phyloP scores from a whole-genome alignment of 2,797 vertebrate genomes.

The Lepilemur septentrionalis region DNA sequence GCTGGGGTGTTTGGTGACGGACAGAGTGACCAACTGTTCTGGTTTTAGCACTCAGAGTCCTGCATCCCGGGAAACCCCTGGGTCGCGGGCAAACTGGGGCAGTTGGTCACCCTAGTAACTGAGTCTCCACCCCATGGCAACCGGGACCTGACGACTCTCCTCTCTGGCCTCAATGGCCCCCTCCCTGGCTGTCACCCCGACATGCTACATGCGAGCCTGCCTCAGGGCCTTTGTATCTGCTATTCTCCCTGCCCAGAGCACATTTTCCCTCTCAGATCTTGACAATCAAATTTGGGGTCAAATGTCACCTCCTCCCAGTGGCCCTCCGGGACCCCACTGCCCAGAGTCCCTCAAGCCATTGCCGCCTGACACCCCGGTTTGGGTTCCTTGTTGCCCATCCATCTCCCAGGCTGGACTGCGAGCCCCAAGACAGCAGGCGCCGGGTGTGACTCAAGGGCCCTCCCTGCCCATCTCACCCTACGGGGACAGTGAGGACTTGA shows the following conservation, averaged over 20 bases:
- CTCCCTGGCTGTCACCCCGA: not conserved
- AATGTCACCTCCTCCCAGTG: not conserved
- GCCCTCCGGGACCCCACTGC: not conserved
- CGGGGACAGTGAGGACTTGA: not conserved
- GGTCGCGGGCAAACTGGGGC: not conserved
- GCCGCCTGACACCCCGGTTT: too few relatives aligned
- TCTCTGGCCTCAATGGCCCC: not conserved
- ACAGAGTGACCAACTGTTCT: not conserved
- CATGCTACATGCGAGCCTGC: not conserved
- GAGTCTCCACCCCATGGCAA: not conserved
- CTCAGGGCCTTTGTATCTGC: not conserved
- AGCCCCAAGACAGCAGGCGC: not conserved
- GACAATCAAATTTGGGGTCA: not conserved
- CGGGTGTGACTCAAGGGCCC: not conserved
- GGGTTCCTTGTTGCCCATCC: not conserved
- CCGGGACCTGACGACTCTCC: not conserved
- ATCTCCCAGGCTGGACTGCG: not conserved
- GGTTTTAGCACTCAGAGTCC: not conserved
- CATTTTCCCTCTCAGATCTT: not conserved
- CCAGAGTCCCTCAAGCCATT: accelerated
- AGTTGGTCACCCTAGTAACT: not conserved
- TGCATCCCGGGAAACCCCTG: not conserved
- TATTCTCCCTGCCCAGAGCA: accelerated
- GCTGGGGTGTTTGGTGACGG: not conserved
- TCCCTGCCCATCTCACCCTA: not conserved